Evolutionary conservation across 1,140 invertebrate genomes (phyloP).

Genomic region (Anastrepha obliqua): DNA sequence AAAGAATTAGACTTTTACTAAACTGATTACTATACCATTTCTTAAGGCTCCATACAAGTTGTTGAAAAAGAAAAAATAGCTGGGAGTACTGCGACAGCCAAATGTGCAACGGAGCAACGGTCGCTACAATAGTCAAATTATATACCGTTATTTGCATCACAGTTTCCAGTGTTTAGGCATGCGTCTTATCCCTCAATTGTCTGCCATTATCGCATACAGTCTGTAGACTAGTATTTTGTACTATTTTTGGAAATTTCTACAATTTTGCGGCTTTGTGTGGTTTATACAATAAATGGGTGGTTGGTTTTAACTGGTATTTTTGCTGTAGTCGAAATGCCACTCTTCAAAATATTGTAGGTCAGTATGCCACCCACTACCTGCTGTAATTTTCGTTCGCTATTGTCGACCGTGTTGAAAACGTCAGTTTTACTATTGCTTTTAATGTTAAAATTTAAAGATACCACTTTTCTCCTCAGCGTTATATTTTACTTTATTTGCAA

Average conservation of each 20-base stretch:
- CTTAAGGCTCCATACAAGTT: no score
- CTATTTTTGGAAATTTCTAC: neutral
- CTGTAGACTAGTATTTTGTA: neutral
- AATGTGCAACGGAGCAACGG: neutral
- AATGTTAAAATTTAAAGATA: neutral
- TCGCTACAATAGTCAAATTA: neutral
- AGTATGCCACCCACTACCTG: neutral
- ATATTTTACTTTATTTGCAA: neutral
- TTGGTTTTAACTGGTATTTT: constrained; percentile 47
- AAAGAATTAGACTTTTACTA: neutral
- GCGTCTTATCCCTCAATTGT: neutral
- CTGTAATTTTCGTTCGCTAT: neutral
- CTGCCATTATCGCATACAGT: neutral
- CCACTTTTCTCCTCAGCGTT: neutral
- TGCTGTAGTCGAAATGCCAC: neutral
- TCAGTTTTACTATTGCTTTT: neutral
- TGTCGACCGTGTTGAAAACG: no score
- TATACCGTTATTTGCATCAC: constrained; percentile 37
- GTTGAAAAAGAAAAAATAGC: no score
- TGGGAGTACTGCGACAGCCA: neutral
- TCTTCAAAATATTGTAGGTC: neutral
- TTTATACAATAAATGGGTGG: neutral
- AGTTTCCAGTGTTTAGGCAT: neutral
- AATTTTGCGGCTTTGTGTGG: neutral
- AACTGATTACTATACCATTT: no score